phyloP scores from a whole-genome alignment of 2,113 vertebrate genomes.

The Neoarius graeffei region DNA sequence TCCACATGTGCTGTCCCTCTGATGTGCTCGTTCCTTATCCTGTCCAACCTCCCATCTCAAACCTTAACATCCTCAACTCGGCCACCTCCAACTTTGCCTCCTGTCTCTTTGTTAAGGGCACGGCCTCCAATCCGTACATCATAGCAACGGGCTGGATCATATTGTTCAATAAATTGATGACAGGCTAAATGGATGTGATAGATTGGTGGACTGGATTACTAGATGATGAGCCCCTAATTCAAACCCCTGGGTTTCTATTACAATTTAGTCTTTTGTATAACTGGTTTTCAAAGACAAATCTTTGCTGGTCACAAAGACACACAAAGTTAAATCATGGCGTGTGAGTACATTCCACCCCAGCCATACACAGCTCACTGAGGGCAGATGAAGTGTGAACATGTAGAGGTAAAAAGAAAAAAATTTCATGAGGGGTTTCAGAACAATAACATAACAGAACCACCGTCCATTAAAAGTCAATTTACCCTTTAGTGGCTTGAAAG shows the following conservation, averaged over 20 bases:
- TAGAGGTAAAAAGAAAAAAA: background rate
- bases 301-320: background rate
- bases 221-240: too few relatives aligned
- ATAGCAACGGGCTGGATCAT: too few relatives aligned
- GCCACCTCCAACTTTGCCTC: too few relatives aligned
- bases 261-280: background rate
- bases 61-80: too few relatives aligned
- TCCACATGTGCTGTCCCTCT: too few relatives aligned
- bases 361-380: conserved; percentile 27
- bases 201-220: too few relatives aligned
- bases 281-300: background rate
- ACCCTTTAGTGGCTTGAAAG: conserved; percentile 41
- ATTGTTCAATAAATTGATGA: too few relatives aligned
- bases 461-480: conserved; percentile 45
- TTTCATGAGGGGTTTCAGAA: conserved; percentile 3
- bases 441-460: conserved; percentile 36
- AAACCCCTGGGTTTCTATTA: background rate
- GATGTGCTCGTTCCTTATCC: too few relatives aligned
- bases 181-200: too few relatives aligned
- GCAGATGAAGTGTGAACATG: conserved; percentile 3
- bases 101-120: too few relatives aligned
- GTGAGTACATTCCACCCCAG: background rate
- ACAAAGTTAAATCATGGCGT: background rate
- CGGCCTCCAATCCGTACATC: too few relatives aligned
- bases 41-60: too few relatives aligned